Evolutionary conservation across 2,888 invertebrate species (phyloP).

Genomic region (Caenorhabditis drosophilae): DNA sequence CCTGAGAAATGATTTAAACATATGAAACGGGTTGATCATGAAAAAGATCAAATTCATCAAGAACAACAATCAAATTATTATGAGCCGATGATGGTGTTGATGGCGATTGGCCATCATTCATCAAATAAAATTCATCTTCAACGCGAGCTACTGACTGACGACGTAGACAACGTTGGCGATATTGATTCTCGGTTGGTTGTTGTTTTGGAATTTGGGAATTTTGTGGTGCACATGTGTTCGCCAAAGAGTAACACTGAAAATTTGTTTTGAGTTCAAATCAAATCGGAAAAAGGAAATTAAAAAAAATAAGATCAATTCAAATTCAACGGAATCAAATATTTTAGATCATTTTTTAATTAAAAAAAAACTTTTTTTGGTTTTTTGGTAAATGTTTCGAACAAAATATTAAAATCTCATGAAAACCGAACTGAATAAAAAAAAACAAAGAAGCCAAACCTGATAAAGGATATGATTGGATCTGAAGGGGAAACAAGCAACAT

Average conservation of each 20-base stretch:
- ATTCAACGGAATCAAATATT: neutral
- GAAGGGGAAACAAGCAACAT: too few relatives aligned
- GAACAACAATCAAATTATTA: conserved; percentile 34
- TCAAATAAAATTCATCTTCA: too few relatives aligned
- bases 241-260: conserved; percentile 40
- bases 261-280: neutral
- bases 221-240: conserved; percentile 21
- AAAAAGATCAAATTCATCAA: conserved; percentile 38
- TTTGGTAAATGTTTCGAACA: neutral
- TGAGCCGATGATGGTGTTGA: conserved; percentile 5
- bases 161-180: too few relatives aligned
- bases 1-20: conserved; percentile 26
- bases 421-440: conserved; percentile 6
- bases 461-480: conserved; percentile 18
- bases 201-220: conserved; percentile 6
- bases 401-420: conserved; percentile 6
- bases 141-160: too few relatives aligned
- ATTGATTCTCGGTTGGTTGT: too few relatives aligned
- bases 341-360: neutral
- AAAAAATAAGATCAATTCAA: conserved; percentile 1
- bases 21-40: conserved; percentile 39
- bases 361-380: neutral
- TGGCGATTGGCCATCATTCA: neutral
- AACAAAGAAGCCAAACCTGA: conserved; percentile 31
- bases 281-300: neutral